Conservation (phyloP, 30 jellyfish, hydroid and myxozoan species). For the Clytia hemisphaerica region DNA sequence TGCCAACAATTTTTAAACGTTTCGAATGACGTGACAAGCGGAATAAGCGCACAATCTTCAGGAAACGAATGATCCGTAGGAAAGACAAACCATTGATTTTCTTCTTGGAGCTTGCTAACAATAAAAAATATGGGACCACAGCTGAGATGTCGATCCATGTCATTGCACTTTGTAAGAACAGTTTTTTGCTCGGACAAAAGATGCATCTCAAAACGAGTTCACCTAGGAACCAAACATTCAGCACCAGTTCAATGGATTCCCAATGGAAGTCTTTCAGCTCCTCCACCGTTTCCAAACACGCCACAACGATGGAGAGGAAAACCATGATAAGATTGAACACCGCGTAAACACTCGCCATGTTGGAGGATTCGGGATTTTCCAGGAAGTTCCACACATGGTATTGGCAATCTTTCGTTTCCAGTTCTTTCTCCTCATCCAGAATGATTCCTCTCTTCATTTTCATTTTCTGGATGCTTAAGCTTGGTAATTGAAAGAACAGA, state of each 20-base stretch:
- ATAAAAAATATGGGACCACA: slow-evolving; percentile 60
- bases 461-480: slow-evolving; percentile 44
- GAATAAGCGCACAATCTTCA: slow-evolving; percentile 59
- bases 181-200: slow-evolving; percentile 47
- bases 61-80: slow-evolving; percentile 55
- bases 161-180: slow-evolving; percentile 45
- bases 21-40: slow-evolving; percentile 72
- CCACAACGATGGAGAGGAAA: slow-evolving; percentile 44
- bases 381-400: slow-evolving; percentile 50
- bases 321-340: slow-evolving; percentile 51
- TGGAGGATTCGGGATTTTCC: slow-evolving; percentile 79
- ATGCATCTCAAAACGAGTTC: slow-evolving; percentile 45
- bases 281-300: slow-evolving; percentile 83
- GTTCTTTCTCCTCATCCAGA: slow-evolving; percentile 5
- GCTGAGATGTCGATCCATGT: slow-evolving; percentile 62
- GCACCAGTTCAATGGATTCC: slow-evolving; percentile 16
- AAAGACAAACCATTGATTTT: slow-evolving; percentile 24
- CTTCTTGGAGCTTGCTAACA: slow-evolving; percentile 3
- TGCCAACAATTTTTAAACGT: slow-evolving; percentile 69
- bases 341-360: slow-evolving; percentile 54
- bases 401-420: neutral
- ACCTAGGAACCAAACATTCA: slow-evolving; percentile 52
- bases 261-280: slow-evolving; percentile 10
- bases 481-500: slow-evolving; percentile 60
- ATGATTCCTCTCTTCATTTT: slow-evolving; percentile 48